phyloP scores from a whole-genome alignment of 1,140 invertebrate genomes.

The Agraylea sexmaculata region DNA sequence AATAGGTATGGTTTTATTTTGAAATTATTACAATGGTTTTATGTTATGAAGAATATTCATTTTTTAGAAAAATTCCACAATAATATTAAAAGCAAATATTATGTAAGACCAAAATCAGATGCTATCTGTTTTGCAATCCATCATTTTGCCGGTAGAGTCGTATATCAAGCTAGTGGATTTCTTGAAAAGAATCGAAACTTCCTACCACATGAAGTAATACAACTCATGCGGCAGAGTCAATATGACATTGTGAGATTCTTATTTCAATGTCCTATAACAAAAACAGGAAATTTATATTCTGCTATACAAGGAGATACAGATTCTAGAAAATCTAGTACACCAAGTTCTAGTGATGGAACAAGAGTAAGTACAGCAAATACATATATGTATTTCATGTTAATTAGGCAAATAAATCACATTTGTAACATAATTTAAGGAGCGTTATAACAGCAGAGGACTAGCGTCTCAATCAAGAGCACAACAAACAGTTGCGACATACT shows the following conservation, averaged over 20 bases:
- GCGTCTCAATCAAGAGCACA: conserved; percentile 73
- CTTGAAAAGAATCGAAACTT: conserved; percentile 78
- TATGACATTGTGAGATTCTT: conserved; percentile 61
- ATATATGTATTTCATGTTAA: conserved; percentile 6
- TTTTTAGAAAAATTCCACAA: conserved; percentile 68
- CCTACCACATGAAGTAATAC: conserved; percentile 66
- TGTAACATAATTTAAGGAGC: conserved; percentile 28
- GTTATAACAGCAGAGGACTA: conserved; percentile 48
- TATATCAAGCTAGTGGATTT: conserved; percentile 67
- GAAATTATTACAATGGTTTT: conserved; percentile 1
- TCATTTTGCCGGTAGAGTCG: conserved; percentile 66
- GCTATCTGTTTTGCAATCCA: conserved; percentile 60
- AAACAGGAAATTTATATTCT: conserved; percentile 63
- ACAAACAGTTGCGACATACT: conserved; percentile 76
- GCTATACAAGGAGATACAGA: conserved; percentile 41
- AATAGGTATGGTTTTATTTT: conserved; percentile 44
- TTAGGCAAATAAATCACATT: not conserved
- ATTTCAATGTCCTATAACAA: conserved; percentile 72
- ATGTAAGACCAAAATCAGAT: conserved; percentile 65
- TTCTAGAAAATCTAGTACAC: conserved; percentile 34
- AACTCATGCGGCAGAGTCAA: conserved; percentile 60
- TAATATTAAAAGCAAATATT: conserved; percentile 66
- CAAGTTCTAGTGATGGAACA: conserved; percentile 25
- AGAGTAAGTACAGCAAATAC: conserved; percentile 24
- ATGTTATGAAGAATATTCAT: conserved; percentile 3